Evolutionary conservation across 2,797 vertebrate genomes (phyloP).

Genomic region (Ptychadena robeensis): DNA sequence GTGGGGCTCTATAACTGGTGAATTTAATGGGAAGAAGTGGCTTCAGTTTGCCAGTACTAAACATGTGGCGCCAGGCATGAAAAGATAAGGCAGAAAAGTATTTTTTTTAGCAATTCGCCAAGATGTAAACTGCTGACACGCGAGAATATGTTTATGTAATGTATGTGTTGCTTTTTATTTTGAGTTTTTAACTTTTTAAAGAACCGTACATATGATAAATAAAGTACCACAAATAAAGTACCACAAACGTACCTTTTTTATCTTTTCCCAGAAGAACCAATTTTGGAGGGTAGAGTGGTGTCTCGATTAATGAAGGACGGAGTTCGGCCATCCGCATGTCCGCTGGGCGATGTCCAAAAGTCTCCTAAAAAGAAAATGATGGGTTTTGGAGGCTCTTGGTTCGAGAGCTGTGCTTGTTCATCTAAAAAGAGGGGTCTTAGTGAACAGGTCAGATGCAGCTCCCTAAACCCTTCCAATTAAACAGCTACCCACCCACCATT

Average conservation of each 20-base stretch:
- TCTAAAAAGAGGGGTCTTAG: neutral
- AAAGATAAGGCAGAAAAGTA: too few relatives aligned
- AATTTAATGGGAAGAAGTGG: too few relatives aligned
- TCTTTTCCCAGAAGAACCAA: conserved; percentile 97
- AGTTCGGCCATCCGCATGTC: conserved; percentile 98
- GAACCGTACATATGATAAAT: neutral
- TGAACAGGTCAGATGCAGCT: neutral
- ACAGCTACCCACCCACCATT: too few relatives aligned
- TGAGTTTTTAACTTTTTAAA: too few relatives aligned
- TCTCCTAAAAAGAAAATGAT: conserved; percentile 80
- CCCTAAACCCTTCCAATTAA: neutral
- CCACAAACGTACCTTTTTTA: conserved; percentile 87
- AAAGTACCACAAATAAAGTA: neutral
- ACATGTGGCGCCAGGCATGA: too few relatives aligned
- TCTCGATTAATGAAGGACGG: conserved; percentile 95
- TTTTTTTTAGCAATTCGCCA: too few relatives aligned
- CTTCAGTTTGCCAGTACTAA: too few relatives aligned
- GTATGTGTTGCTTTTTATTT: too few relatives aligned
- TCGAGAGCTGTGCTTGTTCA: neutral
- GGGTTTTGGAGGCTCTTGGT: neutral
- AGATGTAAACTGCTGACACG: too few relatives aligned
- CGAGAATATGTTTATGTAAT: too few relatives aligned
- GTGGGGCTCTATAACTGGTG: too few relatives aligned
- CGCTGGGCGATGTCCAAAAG: conserved; percentile 93
- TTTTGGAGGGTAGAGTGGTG: conserved; percentile 96